These are phyloP conservation scores for Periophthalmus magnuspinnatus DNA, from an alignment of 2,797 vertebrate species.

Conservation along the genomic window DNA sequence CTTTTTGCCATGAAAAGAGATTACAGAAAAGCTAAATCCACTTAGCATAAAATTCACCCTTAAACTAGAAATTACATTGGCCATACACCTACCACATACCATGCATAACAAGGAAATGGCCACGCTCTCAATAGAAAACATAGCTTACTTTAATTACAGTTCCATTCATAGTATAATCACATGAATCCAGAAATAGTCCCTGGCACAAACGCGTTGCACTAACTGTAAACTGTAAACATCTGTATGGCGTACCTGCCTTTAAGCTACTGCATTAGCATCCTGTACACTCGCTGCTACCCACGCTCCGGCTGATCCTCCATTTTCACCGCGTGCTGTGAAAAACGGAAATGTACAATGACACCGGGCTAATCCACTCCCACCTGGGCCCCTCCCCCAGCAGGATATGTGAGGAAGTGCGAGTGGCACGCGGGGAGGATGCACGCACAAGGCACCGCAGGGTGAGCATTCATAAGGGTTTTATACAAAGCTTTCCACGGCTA, in stretches of 20 bases:
- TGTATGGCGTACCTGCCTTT: conserved; percentile 33
- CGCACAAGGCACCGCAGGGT: not conserved
- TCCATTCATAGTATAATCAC: not conserved
- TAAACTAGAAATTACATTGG: too few species aligned
- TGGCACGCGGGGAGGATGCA: conserved; percentile 39
- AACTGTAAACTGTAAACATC: conserved; percentile 3
- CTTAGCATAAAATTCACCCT: too few species aligned
- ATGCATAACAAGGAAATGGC: not conserved
- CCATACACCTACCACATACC: not conserved
- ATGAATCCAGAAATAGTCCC: not conserved
- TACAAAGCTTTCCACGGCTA: not conserved
- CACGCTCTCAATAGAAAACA: not conserved
- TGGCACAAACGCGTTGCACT: not conserved
- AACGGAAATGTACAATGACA: conserved; percentile 63
- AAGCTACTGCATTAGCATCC: conserved; percentile 40
- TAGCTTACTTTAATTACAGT: not conserved
- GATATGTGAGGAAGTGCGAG: conserved; percentile 57
- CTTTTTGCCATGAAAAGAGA: too few species aligned
- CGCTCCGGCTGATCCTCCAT: conserved; percentile 43
- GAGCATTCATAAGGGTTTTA: not conserved
- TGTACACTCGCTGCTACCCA: conserved; percentile 51
- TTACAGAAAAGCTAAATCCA: too few species aligned
- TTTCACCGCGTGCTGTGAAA: conserved; percentile 48
- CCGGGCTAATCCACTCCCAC: conserved; percentile 79
- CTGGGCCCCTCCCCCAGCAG: conserved; percentile 55